These are phyloP conservation scores for Sminthopsis crassicaudata DNA, from an alignment of 2,113 vertebrate species.

Conservation along the genomic window DNA sequence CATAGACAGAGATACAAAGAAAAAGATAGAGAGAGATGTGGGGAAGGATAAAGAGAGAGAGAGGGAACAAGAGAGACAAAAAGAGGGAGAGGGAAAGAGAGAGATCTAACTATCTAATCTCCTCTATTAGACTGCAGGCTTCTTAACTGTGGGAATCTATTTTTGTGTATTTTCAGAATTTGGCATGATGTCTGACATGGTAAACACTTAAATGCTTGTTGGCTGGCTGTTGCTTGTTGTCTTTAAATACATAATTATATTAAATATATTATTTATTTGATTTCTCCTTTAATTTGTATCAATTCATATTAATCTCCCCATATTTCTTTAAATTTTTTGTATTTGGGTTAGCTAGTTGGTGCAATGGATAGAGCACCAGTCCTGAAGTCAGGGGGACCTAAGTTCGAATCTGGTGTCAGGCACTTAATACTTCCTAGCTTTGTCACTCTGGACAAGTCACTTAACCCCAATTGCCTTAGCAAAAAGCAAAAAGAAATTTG, in stretches of 20 bases:
- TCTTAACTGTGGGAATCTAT: not conserved
- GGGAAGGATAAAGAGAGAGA: too few species aligned
- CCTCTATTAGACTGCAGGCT: not conserved
- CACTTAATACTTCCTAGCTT: too few species aligned
- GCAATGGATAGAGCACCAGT: too few species aligned
- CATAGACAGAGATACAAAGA: too few species aligned
- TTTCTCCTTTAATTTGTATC: not conserved
- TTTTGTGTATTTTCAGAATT: not conserved
- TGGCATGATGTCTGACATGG: not conserved
- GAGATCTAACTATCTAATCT: not conserved
- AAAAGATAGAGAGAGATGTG: too few species aligned
- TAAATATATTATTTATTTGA: not conserved
- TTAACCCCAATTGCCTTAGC: too few species aligned
- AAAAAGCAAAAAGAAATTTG: not conserved
- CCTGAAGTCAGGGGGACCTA: too few species aligned
- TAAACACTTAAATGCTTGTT: not conserved
- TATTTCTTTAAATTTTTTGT: not conserved
- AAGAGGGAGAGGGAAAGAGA: not conserved
- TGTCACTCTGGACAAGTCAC: too few species aligned
- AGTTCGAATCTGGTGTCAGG: too few species aligned
- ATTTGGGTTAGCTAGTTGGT: not conserved
- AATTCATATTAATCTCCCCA: not conserved
- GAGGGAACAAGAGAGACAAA: too few species aligned
- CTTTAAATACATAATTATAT: not conserved
- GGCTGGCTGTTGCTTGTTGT: not conserved